These are phyloP conservation scores for Euplagia quadripunctaria DNA, from an alignment of 2,888 invertebrate genomes.

Conservation along the genomic window DNA sequence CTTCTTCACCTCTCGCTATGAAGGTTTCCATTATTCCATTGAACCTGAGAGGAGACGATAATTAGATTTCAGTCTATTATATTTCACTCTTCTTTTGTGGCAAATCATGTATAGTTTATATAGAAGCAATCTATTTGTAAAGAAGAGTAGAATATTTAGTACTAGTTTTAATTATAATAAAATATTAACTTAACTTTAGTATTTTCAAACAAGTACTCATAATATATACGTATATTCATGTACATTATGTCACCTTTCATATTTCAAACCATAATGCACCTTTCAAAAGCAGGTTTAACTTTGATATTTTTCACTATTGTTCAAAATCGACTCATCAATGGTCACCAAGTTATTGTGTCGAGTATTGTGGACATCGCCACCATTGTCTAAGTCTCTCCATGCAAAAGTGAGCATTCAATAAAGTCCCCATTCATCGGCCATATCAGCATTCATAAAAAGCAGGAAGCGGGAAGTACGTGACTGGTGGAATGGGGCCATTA, in stretches of 20 bases:
- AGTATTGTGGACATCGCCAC: constrained; percentile 38
- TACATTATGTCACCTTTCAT: not conserved
- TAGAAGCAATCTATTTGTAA: not conserved
- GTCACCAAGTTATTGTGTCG: constrained; percentile 46
- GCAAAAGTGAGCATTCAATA: constrained; percentile 66
- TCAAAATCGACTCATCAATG: constrained; percentile 40
- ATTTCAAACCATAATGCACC: constrained; percentile 5
- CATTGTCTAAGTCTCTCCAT: constrained; percentile 53
- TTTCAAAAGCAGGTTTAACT: constrained; percentile 4
- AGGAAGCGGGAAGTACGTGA: constrained; percentile 82
- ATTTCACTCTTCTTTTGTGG: too few species aligned
- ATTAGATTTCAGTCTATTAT: too few species aligned
- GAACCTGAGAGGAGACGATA: too few species aligned
- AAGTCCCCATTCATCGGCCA: constrained; percentile 56
- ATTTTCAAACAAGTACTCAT: not conserved
- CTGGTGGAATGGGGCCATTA: constrained; percentile 67
- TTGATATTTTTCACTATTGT: constrained; percentile 30
- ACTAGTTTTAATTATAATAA: not conserved
- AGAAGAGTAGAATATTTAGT: not conserved
- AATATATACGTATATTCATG: not conserved
- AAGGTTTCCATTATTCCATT: too few species aligned
- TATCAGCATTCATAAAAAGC: constrained; percentile 69
- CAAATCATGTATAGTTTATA: too few species aligned
- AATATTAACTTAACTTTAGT: not conserved
- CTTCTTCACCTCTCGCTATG: too few species aligned